Conservation (phyloP, 2,888 invertebrate genomes). For the Hermaeophaga mercurialis region DNA sequence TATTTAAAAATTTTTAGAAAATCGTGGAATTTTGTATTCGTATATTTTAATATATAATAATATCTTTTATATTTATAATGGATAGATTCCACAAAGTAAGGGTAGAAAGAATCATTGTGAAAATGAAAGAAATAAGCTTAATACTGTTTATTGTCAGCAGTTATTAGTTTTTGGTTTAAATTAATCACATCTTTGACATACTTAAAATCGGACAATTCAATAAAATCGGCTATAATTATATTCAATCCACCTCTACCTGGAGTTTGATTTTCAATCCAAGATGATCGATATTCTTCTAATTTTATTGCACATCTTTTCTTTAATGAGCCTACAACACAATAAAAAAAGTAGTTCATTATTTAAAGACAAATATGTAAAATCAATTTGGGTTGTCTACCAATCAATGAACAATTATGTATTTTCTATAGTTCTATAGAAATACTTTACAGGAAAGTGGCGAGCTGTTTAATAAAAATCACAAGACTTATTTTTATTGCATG, state of each 20-base stretch:
- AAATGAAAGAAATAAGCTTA: constrained; percentile 5
- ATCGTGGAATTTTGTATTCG: no score
- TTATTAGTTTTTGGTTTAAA: constrained; percentile 59
- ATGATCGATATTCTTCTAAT: constrained; percentile 48
- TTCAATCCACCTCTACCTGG: constrained; percentile 63
- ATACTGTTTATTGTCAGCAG: constrained; percentile 17
- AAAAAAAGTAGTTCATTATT: constrained; percentile 28
- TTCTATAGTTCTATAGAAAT: no score
- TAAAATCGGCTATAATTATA: constrained; percentile 80
- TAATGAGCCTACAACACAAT: constrained; percentile 52
- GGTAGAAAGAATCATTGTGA: no score
- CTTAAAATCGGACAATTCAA: constrained; percentile 67
- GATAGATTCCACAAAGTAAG: no score
- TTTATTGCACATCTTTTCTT: constrained; percentile 54
- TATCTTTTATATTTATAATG: no score
- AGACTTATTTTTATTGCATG: no score
- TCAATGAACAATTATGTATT: no score
- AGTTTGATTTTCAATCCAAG: constrained; percentile 48
- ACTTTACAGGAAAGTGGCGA: no score
- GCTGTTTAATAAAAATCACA: no score
- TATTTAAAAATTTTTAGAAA: no score
- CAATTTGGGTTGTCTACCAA: no score
- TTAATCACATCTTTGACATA: constrained; percentile 71
- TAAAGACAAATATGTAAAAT: background rate
- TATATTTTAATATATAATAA: no score